Conservation (phyloP, 2,888 invertebrate species). For the Protodeltote pygarga region DNA sequence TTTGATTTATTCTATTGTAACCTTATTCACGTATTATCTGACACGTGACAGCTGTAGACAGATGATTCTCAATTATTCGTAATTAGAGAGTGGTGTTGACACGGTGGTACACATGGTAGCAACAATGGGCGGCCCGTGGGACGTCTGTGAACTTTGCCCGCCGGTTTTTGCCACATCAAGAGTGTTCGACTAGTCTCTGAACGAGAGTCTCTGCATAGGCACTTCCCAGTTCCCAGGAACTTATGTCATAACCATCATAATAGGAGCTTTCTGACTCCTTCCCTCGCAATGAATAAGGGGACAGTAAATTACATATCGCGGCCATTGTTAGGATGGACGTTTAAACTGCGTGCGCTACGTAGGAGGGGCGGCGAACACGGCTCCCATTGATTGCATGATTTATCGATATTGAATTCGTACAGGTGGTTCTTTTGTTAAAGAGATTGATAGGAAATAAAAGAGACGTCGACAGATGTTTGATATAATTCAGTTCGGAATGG, state of each 20-base stretch:
- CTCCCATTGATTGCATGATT: conserved; percentile 67
- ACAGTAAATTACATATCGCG: conserved; percentile 51
- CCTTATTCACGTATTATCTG: conserved; percentile 2
- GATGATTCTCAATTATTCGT: conserved; percentile 24
- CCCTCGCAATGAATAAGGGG: conserved; percentile 29
- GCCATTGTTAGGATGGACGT: conserved; percentile 56
- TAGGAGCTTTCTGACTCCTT: conserved; percentile 37
- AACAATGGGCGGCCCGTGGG: conserved; percentile 68
- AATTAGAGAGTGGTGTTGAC: conserved; percentile 48
- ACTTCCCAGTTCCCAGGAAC: conserved; percentile 40
- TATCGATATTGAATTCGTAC: conserved; percentile 69
- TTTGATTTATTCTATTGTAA: conserved; percentile 9
- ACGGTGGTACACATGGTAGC: conserved; percentile 54
- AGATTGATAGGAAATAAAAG: conserved; percentile 48
- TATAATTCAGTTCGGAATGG: conserved; percentile 34
- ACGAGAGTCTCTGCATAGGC: conserved; percentile 38
- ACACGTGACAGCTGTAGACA: conserved; percentile 2
- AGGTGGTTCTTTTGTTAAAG: conserved; percentile 58
- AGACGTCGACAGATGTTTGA: conserved; percentile 35
- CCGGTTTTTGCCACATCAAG: conserved; percentile 65
- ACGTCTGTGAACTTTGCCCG: conserved; percentile 71
- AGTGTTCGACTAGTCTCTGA: conserved; percentile 57
- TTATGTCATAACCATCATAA: conserved; percentile 42
- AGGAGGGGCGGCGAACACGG: conserved; percentile 60
- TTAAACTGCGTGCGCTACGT: conserved; percentile 45